Base-by-base conservation (phyloP, 2,888 invertebrate species). In the Gibbula magus region DNA sequence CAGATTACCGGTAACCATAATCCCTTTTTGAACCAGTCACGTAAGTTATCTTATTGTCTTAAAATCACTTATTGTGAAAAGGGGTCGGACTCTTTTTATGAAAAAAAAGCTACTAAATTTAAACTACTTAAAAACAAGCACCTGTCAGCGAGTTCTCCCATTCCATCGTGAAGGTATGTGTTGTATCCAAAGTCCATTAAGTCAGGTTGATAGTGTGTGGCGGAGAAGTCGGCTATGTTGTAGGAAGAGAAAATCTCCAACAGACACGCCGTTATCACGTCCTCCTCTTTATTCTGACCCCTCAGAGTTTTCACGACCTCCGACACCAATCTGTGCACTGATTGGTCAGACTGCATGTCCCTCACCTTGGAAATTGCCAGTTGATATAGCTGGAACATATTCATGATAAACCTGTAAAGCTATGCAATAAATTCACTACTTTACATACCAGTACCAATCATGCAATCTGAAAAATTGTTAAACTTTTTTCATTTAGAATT, bases 121-220 rank as follows among this genome's bases (percentile, higher is more conserved):
- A 75, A 67, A 67, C 77, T 70, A 56, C 80, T 80, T 45, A 13
- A 45, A 10, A 45, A 53, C 77, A 78, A 81, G 66, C 53, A 83
- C 84, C 80, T 86, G 82, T 88, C 88, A 56, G 86, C 7, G 25
- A 88, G 77, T 56, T 85, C 85, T 61, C 87, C 88, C 81, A 88
- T 84, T 8, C 90, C 90, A 86, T 88, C 88, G n/a, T 88, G 79
- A 20, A 89, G 54, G n/a, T 87, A 80, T 7, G 82, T 86, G 53
- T 89, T 86, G 84, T 86, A 89, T 10, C 89, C 90, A 81, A 89
- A 86, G 45, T 88, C 88, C 66, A 83, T n/a, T 13, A 81, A 79
- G 52, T 87, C 84, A 39, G 86, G 81, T 10, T 84, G 80, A 78
- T 88, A 90, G 73, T 83, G 77, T 0, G 74, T 74, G 0, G 88